Evolutionary conservation across 2,888 invertebrate genomes (phyloP), one percentile per base, ranked within the genome.

Genomic region (Ceratothoa steindachneri): DNA sequence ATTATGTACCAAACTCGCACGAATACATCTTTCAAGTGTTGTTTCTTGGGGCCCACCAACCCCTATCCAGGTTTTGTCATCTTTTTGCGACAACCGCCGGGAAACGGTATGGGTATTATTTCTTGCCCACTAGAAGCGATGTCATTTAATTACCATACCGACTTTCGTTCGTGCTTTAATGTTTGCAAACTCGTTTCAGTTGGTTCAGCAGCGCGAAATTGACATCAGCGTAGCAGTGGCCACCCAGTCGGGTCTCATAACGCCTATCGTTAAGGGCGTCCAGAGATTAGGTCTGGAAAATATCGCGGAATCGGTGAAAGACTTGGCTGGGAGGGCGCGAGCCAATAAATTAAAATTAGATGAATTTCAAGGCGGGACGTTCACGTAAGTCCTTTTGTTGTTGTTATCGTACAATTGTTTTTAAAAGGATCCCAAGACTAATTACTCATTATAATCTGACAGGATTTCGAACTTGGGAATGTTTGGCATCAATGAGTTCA

Each of bases 401-500:
- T 41, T 53, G n/a, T 65, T 19, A 15, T 68, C 27, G 5, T 27
- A 19, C 55, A 67, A 65, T 69, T 69, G 19, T 15, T 24, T 19
- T 31, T 77, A n/a, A 27, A 12, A n/a, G n/a, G n/a, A n/a, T n/a
- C n/a, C n/a, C n/a, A n/a, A n/a, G n/a, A n/a, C n/a, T n/a, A n/a
- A n/a, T n/a, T n/a, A n/a, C n/a, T n/a, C n/a, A n/a, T n/a, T n/a
- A n/a, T n/a, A n/a, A n/a, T n/a, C n/a, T n/a, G n/a, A 64, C 83
- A 89, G 89, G 60, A 89, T 90, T 73, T 89, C 89, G 0, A 90
- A 90, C 83, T 85, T 90, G 71, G 89, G 89, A 75, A 89, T 89
- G 89, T 89, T 88, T 81, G 89, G 89, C 53, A 87, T 90, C 60
- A 85, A 84, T 52, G 87, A 88, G 82, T 90, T 90, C 82, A 87